Evolutionary conservation across 2,888 invertebrate genomes (phyloP), one percentile per base, ranked within the genome.

Genomic region (Tortricodes alternella): DNA sequence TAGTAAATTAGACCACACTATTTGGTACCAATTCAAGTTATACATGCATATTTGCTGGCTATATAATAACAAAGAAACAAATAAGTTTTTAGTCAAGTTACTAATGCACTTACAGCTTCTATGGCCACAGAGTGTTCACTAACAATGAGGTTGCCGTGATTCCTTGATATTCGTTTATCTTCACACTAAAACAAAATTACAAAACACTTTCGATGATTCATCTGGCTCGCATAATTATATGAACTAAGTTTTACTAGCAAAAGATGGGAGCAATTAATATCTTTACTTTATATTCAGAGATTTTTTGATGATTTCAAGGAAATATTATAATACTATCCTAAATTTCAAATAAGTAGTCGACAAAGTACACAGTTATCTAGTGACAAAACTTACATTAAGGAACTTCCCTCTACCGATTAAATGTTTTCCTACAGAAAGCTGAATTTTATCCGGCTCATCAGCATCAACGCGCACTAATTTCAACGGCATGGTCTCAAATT

Each of bases 141-240:
- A 6, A 92, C 80, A 53, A 78, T 74, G 15, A 93, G 64, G 34
- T 85, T 67, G 6, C 89, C 92, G 77, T 93, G 93, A 34, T 83
- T 84, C 39, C 92, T 80, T 2, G 92, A 92, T 34, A 92, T 85
- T 61, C 90, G 80, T 66, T 89, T 87, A 70, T 92, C 92, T 48
- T 83, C 74, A 68, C 89, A 85, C 92, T 92, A 71, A 56, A 78
- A 78, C 24, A 38, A 37, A 56, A 35, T 41, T 13, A 24, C 3
- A 11, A n/a, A 27, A 8, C n/a, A 9, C 9, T 27, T 27, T 24
- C 6, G 9, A 8, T 1, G 27, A 27, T 3, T 9, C 3, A 4
- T 9, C 3, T 27, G n/a, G 8, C 9, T 1, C 8, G 8, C 3
- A 27, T 27, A 2, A 27, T 2, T 27, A n/a, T 0, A 27, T n/a